These are phyloP conservation scores for Lithophane leautieri DNA, from an alignment of 2,888 invertebrate genomes.

Conservation along the genomic window DNA sequence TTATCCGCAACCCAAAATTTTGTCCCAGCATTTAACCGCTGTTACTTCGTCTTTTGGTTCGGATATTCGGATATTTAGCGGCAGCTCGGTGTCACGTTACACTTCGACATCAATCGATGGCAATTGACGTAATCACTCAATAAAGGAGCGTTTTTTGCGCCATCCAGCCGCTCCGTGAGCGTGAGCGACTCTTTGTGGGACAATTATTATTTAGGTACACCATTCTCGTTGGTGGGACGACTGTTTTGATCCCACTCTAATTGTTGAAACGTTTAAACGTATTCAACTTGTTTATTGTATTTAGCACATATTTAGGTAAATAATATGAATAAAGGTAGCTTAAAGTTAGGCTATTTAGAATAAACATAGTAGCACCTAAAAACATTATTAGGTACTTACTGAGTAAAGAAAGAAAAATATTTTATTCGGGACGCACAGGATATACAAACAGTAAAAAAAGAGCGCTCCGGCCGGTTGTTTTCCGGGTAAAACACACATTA, in stretches of 20 bases:
- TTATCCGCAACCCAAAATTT: background rate
- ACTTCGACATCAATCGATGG: conserved; percentile 77
- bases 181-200: background rate
- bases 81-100: conserved; percentile 71
- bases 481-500: too few relatives aligned
- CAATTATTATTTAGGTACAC: conserved; percentile 61
- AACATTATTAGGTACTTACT: background rate
- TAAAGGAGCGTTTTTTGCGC: conserved; percentile 70
- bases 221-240: conserved; percentile 50
- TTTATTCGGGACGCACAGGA: too few relatives aligned
- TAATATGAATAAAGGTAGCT: background rate
- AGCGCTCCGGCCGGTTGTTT: too few relatives aligned
- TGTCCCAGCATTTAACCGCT: background rate
- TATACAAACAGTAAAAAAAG: too few relatives aligned
- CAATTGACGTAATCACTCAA: conserved; percentile 81
- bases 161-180: conserved; percentile 15
- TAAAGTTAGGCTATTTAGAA: too few relatives aligned
- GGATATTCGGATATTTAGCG: conserved; percentile 25
- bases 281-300: background rate
- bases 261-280: conserved; percentile 58
- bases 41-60: background rate
- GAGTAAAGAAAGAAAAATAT: background rate
- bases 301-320: background rate
- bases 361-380: too few relatives aligned
- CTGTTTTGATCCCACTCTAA: conserved; percentile 69